phyloP scores from a whole-genome alignment of 2,888 invertebrate species.

The Nycteola revayana region DNA sequence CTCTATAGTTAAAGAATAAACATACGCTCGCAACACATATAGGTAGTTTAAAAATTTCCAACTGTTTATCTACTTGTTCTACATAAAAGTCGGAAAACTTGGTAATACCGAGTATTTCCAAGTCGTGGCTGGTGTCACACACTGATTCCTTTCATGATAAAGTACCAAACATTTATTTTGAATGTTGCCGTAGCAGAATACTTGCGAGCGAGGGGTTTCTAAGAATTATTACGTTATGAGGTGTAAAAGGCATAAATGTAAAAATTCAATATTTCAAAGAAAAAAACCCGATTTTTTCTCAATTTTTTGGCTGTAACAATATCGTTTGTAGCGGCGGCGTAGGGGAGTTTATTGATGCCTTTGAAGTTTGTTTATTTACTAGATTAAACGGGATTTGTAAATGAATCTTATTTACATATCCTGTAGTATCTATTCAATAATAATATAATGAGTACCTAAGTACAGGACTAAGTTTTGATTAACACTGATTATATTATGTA shows the following conservation, averaged over 20 bases:
- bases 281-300: conserved; percentile 64
- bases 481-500: no score
- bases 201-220: conserved; percentile 63
- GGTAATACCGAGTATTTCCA: conserved; percentile 5
- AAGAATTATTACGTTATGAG: conserved; percentile 81
- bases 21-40: no score
- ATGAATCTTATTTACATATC: no score
- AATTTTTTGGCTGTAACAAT: conserved; percentile 57
- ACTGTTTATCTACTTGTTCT: no score
- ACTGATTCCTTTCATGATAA: conserved; percentile 57
- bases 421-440: no score
- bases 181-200: conserved; percentile 74
- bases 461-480: no score
- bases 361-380: conserved; percentile 21
- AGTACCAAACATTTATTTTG: conserved; percentile 79
- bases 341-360: conserved; percentile 24
- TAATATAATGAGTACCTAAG: no score
- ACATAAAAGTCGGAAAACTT: no score
- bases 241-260: conserved; percentile 81
- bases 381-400: conserved; percentile 23
- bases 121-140: conserved; percentile 41
- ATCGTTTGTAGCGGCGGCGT: conserved; percentile 49
- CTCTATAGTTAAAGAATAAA: no score
- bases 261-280: conserved; percentile 77
- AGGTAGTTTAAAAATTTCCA: neutral